Percentiles rank a stretch among this genome's conserved stretches.
These are phyloP conservation scores for Hylaea fasciaria DNA, from an alignment of 2,888 invertebrate genomes.

Conservation along the genomic window DNA sequence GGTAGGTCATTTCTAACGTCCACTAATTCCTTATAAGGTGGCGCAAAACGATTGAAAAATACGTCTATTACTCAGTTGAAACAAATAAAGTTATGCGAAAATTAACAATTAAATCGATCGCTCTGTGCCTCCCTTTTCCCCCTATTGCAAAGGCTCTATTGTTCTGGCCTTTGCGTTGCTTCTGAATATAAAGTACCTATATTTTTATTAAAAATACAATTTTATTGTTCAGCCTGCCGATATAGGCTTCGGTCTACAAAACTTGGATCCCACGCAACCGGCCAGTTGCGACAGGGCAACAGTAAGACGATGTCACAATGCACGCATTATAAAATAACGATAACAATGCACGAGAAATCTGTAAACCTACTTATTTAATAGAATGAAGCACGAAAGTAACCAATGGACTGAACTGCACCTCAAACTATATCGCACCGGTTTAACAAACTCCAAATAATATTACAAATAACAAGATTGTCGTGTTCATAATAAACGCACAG, in stretches of 20 bases:
- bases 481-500: too few relatives aligned
- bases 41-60: constrained; percentile 28
- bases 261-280: constrained; percentile 74
- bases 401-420: constrained; percentile 14
- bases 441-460: neutral
- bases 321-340: constrained; percentile 57
- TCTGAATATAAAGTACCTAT: constrained; percentile 22
- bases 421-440: constrained; percentile 26
- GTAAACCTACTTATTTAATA: neutral
- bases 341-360: constrained; percentile 49
- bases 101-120: constrained; percentile 15
- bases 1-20: neutral
- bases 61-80: too few relatives aligned
- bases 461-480: neutral
- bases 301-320: constrained; percentile 74
- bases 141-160: constrained; percentile 42
- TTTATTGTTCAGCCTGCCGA: constrained; percentile 76
- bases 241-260: constrained; percentile 76
- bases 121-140: constrained; percentile 19
- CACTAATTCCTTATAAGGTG: neutral
- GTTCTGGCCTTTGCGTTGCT: constrained; percentile 49
- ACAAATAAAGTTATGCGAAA: neutral
- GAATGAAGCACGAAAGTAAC: neutral
- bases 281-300: constrained; percentile 74
- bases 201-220: constrained; percentile 47